Base-by-base conservation (phyloP, 2,113 vertebrate genomes). In the Camelus dromedarius region DNA sequence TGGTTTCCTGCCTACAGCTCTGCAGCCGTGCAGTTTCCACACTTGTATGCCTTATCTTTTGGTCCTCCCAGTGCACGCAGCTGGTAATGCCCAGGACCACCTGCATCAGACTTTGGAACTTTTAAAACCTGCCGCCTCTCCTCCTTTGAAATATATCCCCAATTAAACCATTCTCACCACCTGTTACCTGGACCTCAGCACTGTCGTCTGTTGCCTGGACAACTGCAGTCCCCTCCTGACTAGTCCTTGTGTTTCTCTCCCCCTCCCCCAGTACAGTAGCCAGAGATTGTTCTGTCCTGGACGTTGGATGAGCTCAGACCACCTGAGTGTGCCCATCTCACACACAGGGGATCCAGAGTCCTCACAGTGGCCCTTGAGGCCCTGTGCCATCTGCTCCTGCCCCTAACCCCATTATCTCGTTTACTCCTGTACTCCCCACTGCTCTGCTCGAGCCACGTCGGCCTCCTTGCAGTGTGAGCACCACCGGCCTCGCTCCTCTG, bases 71-170 rank as follows among this genome's bases (percentile, higher is more conserved):
- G 54, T 35, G 38, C 5, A 26, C 67, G 76, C n/a, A 67, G 83
- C 42, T 46, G 69, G 16, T 56, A 28, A 62, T 79, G 70, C 38
- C 62, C 18, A 26, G 66, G 60, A 67, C 80, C 75, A 42, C 30
- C 58, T 90, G 75, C 46, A 38, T 62, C 42, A 73, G 60, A 28
- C 18, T 80, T 87, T 85, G 35, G 46, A 89, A 58, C 77, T 56
- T 81, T 60, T 15, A 46, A 81, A 67, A 77, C 66, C 20, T 52
- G 20, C 46, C 8, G 16, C 14, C 20, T 83, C 42, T 88, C 22
- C 80, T 94, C 22, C 80, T 94, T 94, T 69, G 72, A 92, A 96
- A 38, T 70, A 16, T 70, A 28, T 62, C 52, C 28, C 52, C 79
- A 84, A 64, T 89, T 54, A 89, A 69, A 88, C n/a, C 18, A 22